phyloP scores from a whole-genome alignment of 2,797 vertebrate genomes.

The Sparidentex hasta region DNA sequence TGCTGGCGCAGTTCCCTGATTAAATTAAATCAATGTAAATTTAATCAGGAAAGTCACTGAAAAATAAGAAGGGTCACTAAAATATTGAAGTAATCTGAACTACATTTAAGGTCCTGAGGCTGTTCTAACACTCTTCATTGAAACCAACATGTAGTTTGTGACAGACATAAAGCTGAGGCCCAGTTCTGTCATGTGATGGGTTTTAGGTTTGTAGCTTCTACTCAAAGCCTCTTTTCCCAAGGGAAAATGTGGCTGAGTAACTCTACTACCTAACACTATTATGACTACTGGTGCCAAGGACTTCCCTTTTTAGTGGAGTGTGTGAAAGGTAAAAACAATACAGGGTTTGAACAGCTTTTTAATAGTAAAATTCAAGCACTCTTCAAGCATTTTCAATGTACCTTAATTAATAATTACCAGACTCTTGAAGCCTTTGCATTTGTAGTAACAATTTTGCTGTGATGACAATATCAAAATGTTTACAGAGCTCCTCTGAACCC shows the following conservation, averaged over 20 bases:
- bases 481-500: no score
- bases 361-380: no score
- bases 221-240: slow-evolving; percentile 36
- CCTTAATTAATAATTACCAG: no score
- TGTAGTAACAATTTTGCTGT: no score
- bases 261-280: slow-evolving; percentile 23
- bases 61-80: neutral
- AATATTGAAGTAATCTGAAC: neutral
- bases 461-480: no score
- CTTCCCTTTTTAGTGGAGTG: slow-evolving; percentile 6
- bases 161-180: slow-evolving; percentile 9
- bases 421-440: no score
- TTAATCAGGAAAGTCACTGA: neutral
- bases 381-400: no score
- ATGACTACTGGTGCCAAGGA: slow-evolving; percentile 10
- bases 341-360: no score
- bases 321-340: slow-evolving; percentile 6
- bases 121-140: neutral
- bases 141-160: neutral
- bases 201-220: slow-evolving; percentile 23
- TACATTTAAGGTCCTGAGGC: neutral
- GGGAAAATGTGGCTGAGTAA: slow-evolving; percentile 34
- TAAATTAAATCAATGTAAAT: neutral
- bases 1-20: neutral
- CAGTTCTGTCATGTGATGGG: slow-evolving; percentile 39